phyloP scores from a whole-genome alignment of 1,140 invertebrate species.

The Vollenhovia emeryi region DNA sequence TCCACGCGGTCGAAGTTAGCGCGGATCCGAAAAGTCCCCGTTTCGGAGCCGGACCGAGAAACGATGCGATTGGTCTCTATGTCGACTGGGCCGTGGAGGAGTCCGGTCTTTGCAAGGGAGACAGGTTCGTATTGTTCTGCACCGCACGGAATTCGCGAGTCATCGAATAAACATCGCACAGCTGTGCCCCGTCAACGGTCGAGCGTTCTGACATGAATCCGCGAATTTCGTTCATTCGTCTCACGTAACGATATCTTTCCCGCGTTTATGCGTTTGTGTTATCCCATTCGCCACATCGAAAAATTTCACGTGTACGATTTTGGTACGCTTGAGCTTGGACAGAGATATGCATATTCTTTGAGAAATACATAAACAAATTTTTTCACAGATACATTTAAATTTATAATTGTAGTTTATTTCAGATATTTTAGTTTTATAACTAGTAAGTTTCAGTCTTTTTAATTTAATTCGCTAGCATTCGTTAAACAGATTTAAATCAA shows the following conservation, averaged over 20 bases:
- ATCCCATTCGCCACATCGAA: not conserved
- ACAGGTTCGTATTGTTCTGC: slow-evolving; percentile 86
- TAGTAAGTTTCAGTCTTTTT: not conserved
- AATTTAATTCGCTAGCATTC: not conserved
- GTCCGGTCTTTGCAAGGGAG: slow-evolving; percentile 90
- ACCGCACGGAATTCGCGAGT: slow-evolving; percentile 13
- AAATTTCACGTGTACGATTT: not conserved
- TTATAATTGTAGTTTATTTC: not conserved
- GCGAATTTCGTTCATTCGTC: slow-evolving; percentile 6
- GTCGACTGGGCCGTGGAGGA: slow-evolving; percentile 92
- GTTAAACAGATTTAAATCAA: not conserved
- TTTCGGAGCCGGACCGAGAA: slow-evolving; percentile 87
- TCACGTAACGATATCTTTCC: slow-evolving; percentile 6
- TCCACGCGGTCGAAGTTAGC: slow-evolving; percentile 89
- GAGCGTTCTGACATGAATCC: not conserved
- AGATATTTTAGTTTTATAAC: not conserved
- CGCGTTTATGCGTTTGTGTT: not conserved
- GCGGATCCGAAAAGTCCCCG: slow-evolving; percentile 89
- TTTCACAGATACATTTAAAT: not conserved
- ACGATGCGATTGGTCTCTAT: slow-evolving; percentile 87
- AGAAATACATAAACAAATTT: not conserved
- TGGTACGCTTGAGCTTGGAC: not conserved
- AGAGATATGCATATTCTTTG: not conserved
- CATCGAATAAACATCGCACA: slow-evolving; percentile 32
- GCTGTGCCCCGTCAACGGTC: not conserved